Evolutionary conservation across 2,888 invertebrate genomes (phyloP).

Genomic region (Electrophaes corylata): DNA sequence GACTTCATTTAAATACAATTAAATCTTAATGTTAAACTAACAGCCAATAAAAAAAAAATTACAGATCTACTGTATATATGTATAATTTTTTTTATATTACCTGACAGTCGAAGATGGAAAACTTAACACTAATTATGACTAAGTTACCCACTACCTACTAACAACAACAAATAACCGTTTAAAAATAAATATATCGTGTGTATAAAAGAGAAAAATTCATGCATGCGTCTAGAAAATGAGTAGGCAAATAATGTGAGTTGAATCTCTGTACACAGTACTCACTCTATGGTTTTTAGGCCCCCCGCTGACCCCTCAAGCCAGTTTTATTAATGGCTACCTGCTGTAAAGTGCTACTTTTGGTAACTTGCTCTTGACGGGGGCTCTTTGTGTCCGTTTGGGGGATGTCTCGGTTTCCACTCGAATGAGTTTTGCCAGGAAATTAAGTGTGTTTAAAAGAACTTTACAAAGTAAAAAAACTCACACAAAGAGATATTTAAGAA

Average conservation of each 20-base stretch:
- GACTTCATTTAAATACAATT: too few relatives aligned
- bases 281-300: slow-evolving; percentile 5
- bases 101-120: too few relatives aligned
- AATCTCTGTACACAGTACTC: not conserved
- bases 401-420: slow-evolving; percentile 15
- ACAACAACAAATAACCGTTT: too few relatives aligned
- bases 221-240: too few relatives aligned
- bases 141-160: too few relatives aligned
- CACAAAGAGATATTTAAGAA: not conserved
- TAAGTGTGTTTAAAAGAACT: slow-evolving; percentile 3
- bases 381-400: slow-evolving; percentile 12
- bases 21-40: too few relatives aligned
- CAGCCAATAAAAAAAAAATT: too few relatives aligned
- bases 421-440: slow-evolving; percentile 13
- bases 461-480: not conserved
- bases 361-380: slow-evolving; percentile 25
- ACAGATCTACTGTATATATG: too few relatives aligned
- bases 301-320: slow-evolving; percentile 22
- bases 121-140: too few relatives aligned
- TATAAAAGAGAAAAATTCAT: too few relatives aligned
- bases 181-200: too few relatives aligned
- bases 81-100: too few relatives aligned
- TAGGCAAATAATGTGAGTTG: not conserved
- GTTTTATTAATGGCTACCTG: slow-evolving; percentile 25
- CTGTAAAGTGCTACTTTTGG: slow-evolving; percentile 23